A percentile compares a stretch with the other conserved stretches of the same genome.
phyloP scores from a whole-genome alignment of 2,797 vertebrate species.

The Apogon hyalosoma region DNA sequence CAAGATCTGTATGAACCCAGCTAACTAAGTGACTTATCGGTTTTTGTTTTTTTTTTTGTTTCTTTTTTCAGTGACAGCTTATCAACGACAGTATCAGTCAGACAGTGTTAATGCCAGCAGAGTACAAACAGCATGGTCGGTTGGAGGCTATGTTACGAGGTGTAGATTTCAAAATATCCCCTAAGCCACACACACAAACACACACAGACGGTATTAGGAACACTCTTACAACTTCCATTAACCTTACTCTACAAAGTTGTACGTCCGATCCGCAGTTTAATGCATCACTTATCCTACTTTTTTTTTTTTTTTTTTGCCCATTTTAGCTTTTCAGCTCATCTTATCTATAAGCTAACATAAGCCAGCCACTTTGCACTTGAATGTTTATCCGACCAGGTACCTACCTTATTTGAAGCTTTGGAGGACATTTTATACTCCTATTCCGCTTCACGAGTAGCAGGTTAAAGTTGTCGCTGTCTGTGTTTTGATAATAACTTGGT shows the following conservation, averaged over 20 bases:
- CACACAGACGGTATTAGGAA: constrained; percentile 1
- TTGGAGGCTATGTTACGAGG: constrained; percentile 14
- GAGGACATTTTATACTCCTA: constrained; percentile 90
- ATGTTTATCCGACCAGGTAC: constrained; percentile 63
- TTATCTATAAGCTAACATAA: constrained; percentile 19
- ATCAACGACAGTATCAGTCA: background rate
- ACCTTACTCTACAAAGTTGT: constrained; percentile 21
- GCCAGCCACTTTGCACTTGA: constrained; percentile 19
- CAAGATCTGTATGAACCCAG: constrained; percentile 22
- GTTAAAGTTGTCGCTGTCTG: constrained; percentile 57
- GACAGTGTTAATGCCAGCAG: constrained; percentile 1
- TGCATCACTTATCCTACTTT: background rate
- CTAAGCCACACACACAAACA: constrained; percentile 3
- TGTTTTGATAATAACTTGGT: constrained; percentile 59
- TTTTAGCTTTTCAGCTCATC: constrained; percentile 23
- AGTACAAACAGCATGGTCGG: constrained; percentile 30
- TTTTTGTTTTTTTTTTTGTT: too few species aligned
- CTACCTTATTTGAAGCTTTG: constrained; percentile 91
- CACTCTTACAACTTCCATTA: constrained; percentile 7
- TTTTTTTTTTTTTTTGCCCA: constrained; percentile 15
- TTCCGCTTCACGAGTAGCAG: constrained; percentile 63
- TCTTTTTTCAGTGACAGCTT: constrained; percentile 7
- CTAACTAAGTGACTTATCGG: constrained; percentile 9
- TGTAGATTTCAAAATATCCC: constrained; percentile 47
- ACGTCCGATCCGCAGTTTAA: background rate